These are phyloP conservation scores for Homarus gammarus DNA, from an alignment of 2,888 invertebrate species.

Conservation along the genomic window DNA sequence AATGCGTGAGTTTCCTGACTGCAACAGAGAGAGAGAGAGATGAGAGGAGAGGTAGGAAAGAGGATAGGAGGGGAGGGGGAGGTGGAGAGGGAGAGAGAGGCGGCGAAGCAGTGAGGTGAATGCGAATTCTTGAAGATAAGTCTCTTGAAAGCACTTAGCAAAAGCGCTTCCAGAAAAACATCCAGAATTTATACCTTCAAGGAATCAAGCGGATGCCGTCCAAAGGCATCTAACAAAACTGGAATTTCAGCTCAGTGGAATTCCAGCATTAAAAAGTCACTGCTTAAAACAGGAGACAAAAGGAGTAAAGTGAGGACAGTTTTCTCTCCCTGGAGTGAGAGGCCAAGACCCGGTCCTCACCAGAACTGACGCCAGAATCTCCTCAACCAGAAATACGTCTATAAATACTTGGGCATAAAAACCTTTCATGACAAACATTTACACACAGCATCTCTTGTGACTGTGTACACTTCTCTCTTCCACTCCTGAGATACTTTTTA, in stretches of 20 bases:
- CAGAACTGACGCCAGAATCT: not conserved
- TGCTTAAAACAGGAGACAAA: not conserved
- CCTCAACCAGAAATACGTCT: not conserved
- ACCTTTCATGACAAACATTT: not conserved
- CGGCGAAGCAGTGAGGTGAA: not conserved
- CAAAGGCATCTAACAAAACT: not conserved
- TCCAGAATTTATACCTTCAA: not conserved
- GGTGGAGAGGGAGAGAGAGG: not conserved
- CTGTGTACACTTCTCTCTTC: not conserved
- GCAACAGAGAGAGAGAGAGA: slow-evolving; percentile 1
- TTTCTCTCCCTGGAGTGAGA: not conserved
- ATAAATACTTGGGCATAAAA: not conserved
- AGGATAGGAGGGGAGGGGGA: not conserved
- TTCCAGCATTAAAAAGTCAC: not conserved
- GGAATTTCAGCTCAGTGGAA: not conserved
- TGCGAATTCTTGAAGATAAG: not conserved
- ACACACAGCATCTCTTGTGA: not conserved
- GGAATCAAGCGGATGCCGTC: not conserved
- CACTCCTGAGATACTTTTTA: too few relatives aligned
- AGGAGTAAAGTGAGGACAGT: not conserved
- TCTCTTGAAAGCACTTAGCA: not conserved
- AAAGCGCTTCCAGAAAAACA: not conserved
- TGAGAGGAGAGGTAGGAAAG: not conserved
- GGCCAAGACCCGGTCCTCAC: not conserved
- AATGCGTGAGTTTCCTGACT: not conserved